A percentile compares a stretch with the other conserved stretches of the same genome.
Conservation (phyloP, 2,797 vertebrate genomes). For the Craterocephalus amniculus region DNA sequence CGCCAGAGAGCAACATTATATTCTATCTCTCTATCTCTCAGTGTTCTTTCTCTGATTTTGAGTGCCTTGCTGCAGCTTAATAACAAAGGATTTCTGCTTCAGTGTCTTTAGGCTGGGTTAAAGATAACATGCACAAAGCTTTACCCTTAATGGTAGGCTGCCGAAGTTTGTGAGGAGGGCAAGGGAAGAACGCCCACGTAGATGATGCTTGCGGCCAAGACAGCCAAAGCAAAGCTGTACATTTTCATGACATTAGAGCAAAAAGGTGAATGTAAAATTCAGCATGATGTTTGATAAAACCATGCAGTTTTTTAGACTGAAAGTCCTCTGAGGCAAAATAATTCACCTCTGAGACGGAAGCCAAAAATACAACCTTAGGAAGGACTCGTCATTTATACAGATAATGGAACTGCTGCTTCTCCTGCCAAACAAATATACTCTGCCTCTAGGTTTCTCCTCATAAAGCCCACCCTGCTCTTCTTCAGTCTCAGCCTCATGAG, state of each 20-base stretch:
- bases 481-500: constrained; percentile 23
- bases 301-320: constrained; percentile 38
- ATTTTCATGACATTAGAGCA: constrained; percentile 65
- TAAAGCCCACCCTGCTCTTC: constrained; percentile 8
- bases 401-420: constrained; percentile 34
- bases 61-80: constrained; percentile 10
- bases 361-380: constrained; percentile 34
- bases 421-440: constrained; percentile 16
- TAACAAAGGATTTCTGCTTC: constrained; percentile 28
- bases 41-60: not conserved
- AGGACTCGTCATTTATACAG: constrained; percentile 26
- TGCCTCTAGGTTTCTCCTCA: constrained; percentile 15
- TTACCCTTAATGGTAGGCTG: constrained; percentile 5
- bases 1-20: constrained; percentile 29
- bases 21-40: constrained; percentile 32
- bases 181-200: constrained; percentile 29
- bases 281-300: constrained; percentile 40
- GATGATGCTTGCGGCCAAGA: constrained; percentile 20
- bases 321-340: constrained; percentile 29
- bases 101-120: constrained; percentile 10
- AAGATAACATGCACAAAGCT: constrained; percentile 12
- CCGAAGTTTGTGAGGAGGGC: constrained; percentile 25
- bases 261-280: constrained; percentile 54
- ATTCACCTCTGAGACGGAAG: constrained; percentile 41
- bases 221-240: constrained; percentile 18